Base-by-base conservation (phyloP, 2,113 vertebrate species). In the Erpornis zantholeuca region DNA sequence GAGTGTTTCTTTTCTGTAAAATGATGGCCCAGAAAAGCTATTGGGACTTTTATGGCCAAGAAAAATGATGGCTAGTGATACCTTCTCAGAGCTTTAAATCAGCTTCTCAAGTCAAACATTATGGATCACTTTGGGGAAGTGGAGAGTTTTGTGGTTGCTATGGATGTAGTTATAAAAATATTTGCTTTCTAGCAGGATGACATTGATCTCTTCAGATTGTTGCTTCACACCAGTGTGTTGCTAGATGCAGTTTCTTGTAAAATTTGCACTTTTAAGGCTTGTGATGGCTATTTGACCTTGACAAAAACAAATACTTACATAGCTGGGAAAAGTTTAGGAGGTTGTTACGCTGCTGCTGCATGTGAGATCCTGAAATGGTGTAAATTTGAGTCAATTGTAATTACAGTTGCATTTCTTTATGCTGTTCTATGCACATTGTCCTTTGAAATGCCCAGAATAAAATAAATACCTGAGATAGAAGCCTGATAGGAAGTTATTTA, bases 81-180 rank as follows among this genome's bases (percentile, higher is more conserved):
- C 24, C 44, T 83, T 63, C 79, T 86, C 38, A 56, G 68, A 57
- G 60, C 86, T 93, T 77, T 94, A 91, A 96, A 92, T 95, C 76
- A 90, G 38, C 28, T 82, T 90, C 70, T 78, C 16, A 56, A 90
- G 87, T 81, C 54, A 86, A 81, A n/a, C 80, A 54, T 92, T 96
- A 91, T 69, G 72, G 81, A 94, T 94, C 57, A 17, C 65, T 96
- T 88, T 77, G 72, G 33, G 73, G 35, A 86, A 66, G 85, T 56
- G 36, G 49, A 86, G 66, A 85, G 69, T 93, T 91, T 86, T 90
- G 79, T 85, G 87, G 95, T 97, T 96, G 82, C 94, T 82, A 66
- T 96, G 92, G 92, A 77, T 84, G 45, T 76, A 35, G 82, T 90
- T 90, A 68, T 76, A 91, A 72, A 95, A 96, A 91, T 94, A 88